A percentile compares a stretch with the other conserved stretches of the same genome.
phyloP scores from a whole-genome alignment of 2,797 vertebrate species.

The Trematomus bernacchii region DNA sequence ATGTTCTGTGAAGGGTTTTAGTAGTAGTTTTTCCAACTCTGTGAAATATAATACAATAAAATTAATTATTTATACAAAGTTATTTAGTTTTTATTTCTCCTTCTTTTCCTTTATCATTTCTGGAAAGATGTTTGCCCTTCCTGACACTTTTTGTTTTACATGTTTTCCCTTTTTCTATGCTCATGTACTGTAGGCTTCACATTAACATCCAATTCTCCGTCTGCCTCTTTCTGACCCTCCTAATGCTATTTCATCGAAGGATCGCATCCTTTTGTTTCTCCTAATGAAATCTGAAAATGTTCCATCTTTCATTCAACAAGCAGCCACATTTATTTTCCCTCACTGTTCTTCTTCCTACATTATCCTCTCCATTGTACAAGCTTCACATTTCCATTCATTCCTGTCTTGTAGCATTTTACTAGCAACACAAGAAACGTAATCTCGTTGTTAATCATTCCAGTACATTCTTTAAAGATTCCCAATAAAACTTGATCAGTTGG shows the following conservation, averaged over 20 bases:
- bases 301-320: slow-evolving; percentile 59
- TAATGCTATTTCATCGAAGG: slow-evolving; percentile 68
- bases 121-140: slow-evolving; percentile 21
- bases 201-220: slow-evolving; percentile 46
- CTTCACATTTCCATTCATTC: slow-evolving; percentile 45
- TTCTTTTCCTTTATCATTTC: neutral
- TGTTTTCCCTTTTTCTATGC: slow-evolving; percentile 23
- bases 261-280: slow-evolving; percentile 60
- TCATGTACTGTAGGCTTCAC: slow-evolving; percentile 17
- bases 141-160: slow-evolving; percentile 9
- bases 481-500: neutral
- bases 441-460: neutral
- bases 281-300: slow-evolving; percentile 56
- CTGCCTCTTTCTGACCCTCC: slow-evolving; percentile 48
- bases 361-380: slow-evolving; percentile 19
- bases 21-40: slow-evolving; percentile 15
- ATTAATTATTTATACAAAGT: slow-evolving; percentile 13
- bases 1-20: slow-evolving; percentile 5
- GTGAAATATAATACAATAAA: neutral
- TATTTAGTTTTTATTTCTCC: neutral
- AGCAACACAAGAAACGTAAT: neutral
- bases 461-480: slow-evolving; percentile 1
- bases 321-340: slow-evolving; percentile 29
- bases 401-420: slow-evolving; percentile 8
- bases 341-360: slow-evolving; percentile 3